These are phyloP conservation scores for Epinephelus fuscoguttatus DNA, from an alignment of 2,113 vertebrate genomes.

Conservation along the genomic window DNA sequence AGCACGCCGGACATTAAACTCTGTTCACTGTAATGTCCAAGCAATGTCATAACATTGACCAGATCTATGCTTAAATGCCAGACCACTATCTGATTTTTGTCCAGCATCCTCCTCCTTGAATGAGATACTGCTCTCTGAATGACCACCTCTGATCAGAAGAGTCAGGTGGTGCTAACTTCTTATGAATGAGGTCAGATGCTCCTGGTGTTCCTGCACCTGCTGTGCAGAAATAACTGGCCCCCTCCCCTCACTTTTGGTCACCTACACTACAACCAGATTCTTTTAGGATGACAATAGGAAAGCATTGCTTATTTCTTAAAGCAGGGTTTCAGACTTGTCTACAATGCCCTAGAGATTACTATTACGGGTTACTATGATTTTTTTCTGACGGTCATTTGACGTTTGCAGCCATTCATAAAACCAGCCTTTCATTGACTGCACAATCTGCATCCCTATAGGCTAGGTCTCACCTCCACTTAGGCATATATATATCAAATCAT, in stretches of 20 bases:
- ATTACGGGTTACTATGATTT: slow-evolving; percentile 14
- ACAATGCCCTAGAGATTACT: slow-evolving; percentile 4
- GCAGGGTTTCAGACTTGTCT: neutral
- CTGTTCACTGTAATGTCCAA: neutral
- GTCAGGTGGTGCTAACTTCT: neutral
- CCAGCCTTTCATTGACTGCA: slow-evolving; percentile 43
- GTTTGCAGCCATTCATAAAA: slow-evolving; percentile 73
- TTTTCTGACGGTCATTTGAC: slow-evolving; percentile 14
- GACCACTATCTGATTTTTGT: neutral
- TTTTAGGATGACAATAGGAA: neutral
- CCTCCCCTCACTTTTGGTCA: neutral
- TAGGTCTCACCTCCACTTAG: slow-evolving; percentile 14
- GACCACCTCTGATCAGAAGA: neutral
- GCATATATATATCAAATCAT: slow-evolving; percentile 1
- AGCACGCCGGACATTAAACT: neutral
- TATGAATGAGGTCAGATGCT: slow-evolving; percentile 53
- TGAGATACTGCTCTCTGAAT: neutral
- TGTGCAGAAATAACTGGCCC: neutral
- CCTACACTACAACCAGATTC: neutral
- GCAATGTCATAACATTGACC: neutral
- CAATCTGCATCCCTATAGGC: slow-evolving; percentile 34
- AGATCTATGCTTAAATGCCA: neutral
- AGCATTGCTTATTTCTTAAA: neutral
- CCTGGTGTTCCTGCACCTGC: neutral
- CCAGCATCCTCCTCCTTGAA: neutral